Evolutionary conservation across 2,888 invertebrate species (phyloP), one percentile per base, ranked within the genome.

Genomic region (Scaptomyza parva): DNA sequence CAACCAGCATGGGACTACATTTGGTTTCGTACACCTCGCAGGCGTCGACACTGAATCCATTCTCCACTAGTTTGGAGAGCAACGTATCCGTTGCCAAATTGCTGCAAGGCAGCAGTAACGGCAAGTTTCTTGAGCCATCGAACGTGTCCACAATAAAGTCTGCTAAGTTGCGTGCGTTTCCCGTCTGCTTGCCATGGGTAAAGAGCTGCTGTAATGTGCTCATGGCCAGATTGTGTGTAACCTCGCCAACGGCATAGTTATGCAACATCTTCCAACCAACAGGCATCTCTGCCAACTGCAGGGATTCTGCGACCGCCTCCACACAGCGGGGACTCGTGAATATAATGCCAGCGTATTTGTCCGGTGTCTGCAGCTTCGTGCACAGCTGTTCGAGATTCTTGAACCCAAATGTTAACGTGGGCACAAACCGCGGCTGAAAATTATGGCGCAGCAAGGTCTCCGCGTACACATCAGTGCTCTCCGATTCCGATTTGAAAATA

Each of bases 271-370:
- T 89, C 93, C 93, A 93, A 79, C 89, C 85, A 41, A 88, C 81
- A 18, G 89, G 88, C 64, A 92, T 69, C 48, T 92, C 91, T 39
- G 90, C 69, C 1, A 91, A 83, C 17, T 92, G 92, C 63, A 90
- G 74, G 12, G 93, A 91, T 74, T 92, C 88, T 40, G 88, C 82
- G 2, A 92, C 91, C 3, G 93, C 93, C 70, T 92, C 91, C 9
- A 94, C 92, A 78, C 93, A 93, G 28, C 94, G 90, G 1, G 93
- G 93, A 81, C 94, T 94, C 2, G 93, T 93, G 57, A 94, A 93
- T 4, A 94, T 91, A 26, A 94, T 84, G 28, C 92, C 94, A 45
- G 91, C 91, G 88, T 92, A 94, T 35, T 90, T 83, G 50, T 92
- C 90, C 17, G 92, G 91, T 40, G 90, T 89, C 53, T 89, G 68